Percentiles rank a stretch among this genome's conserved stretches.
These are phyloP conservation scores for Motacilla alba DNA, from an alignment of 2,113 vertebrate genomes.

Conservation along the genomic window DNA sequence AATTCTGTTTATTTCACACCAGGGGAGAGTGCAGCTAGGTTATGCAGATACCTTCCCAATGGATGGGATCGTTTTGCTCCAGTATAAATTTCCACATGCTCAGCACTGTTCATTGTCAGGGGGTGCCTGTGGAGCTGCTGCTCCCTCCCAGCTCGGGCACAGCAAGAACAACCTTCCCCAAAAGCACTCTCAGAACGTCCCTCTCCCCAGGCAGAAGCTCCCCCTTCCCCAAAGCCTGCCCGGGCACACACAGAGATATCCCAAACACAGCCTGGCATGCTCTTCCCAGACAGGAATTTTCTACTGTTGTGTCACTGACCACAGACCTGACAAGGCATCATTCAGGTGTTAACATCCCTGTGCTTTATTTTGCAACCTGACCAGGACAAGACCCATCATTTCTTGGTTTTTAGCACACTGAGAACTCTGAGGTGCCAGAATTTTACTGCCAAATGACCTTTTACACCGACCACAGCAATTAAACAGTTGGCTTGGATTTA, in stretches of 20 bases:
- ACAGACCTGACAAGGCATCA: background rate
- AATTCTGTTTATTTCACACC: conserved; percentile 55
- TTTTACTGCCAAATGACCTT: background rate
- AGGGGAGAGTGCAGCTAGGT: conserved; percentile 8
- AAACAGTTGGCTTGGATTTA: background rate
- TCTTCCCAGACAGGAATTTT: background rate
- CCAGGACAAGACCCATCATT: background rate
- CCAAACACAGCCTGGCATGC: background rate
- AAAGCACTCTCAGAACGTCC: background rate
- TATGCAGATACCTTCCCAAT: background rate
- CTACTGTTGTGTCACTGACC: background rate
- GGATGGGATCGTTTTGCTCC: background rate
- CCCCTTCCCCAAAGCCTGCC: background rate
- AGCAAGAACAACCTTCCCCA: background rate
- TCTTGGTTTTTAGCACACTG: background rate
- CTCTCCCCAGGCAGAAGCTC: background rate
- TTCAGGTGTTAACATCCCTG: background rate
- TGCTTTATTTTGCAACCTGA: background rate
- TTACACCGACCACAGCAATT: conserved; percentile 10
- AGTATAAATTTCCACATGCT: background rate
- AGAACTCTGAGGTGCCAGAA: background rate
- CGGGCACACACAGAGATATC: background rate
- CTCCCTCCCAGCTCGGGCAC: background rate
- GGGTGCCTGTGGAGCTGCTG: background rate
- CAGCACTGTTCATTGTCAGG: background rate